These are phyloP conservation scores for Drosophila affinis DNA, from an alignment of 2,888 invertebrate species.

Conservation along the genomic window DNA sequence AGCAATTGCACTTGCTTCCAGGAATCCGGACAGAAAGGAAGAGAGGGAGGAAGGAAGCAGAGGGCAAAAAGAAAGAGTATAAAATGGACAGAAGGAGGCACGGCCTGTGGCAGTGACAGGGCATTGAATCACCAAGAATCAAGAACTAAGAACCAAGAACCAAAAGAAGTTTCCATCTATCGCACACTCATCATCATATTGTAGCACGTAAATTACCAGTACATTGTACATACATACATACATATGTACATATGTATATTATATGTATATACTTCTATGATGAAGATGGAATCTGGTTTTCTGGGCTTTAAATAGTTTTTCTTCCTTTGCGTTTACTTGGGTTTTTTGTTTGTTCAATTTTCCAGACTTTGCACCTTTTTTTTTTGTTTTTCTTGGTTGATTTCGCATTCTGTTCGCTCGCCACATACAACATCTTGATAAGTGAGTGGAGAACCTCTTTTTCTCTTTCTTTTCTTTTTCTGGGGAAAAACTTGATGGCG, in stretches of 20 bases:
- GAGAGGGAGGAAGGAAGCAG: conserved; percentile 7
- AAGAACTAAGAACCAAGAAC: not conserved
- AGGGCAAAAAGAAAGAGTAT: conserved; percentile 16
- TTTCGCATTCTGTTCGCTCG: conserved; percentile 36
- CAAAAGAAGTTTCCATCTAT: conserved; percentile 13
- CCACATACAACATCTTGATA: conserved; percentile 22
- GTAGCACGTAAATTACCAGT: not conserved
- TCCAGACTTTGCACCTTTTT: conserved; percentile 8
- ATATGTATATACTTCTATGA: too few relatives aligned
- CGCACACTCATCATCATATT: conserved; percentile 28
- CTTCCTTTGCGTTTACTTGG: not conserved
- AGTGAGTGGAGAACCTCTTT: conserved; percentile 24
- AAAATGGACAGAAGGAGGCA: conserved; percentile 3
- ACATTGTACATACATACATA: not conserved
- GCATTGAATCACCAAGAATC: conserved; percentile 23
- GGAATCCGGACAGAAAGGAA: conserved; percentile 45
- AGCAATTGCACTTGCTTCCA: conserved; percentile 70
- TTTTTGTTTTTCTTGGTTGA: conserved; percentile 4
- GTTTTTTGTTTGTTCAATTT: conserved; percentile 22
- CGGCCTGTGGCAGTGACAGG: not conserved
- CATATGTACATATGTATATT: not conserved
- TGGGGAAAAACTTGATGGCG: conserved; percentile 15
- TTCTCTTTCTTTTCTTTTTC: conserved; percentile 11
- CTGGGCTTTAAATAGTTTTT: conserved; percentile 40
- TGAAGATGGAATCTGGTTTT: conserved; percentile 13